Base-by-base conservation (phyloP, 2,113 vertebrate species). In the Hippocampus mohnikei region DNA sequence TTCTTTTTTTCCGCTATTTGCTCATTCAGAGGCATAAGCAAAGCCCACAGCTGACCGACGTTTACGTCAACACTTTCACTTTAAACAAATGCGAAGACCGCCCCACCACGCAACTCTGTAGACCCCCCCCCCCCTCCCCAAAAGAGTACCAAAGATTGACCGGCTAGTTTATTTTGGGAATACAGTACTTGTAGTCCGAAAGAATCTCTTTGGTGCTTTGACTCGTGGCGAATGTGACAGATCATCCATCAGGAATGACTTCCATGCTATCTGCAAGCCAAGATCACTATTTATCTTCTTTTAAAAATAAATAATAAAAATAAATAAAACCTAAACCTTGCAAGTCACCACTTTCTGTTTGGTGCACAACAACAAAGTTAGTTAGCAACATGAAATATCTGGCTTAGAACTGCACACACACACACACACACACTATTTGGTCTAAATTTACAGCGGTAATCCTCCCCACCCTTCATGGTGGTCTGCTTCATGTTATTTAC, bases 61-160 rank as follows among this genome's bases (percentile, higher is more conserved):
- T 68, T 80, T 85, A 70, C 70, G 62, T 85, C 81, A 85, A 2
- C 83, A 67, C 6, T 46, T 65, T 46, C 20, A 25, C 41, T 25
- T 64, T 6, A 13, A 56, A 58, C 5, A 25, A 10, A 10, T 20
- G 21, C 55, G 12, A 44, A 64, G n/a, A 15, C 12, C 2, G 11
- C 13, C 4, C 21, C 55, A 4, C 55, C 21, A 27, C 3, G 13
- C 40, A 23, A 20, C 33, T n/a, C 40, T 23, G 15, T 8, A 37
- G 33, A 37, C 33, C 5, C 33, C 33, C 29, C 33, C 5, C 33
- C 33, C 29, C 29, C 29, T 8, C 55, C 55, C 3, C 55, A 23
- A 27, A 27, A 13, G 5, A 11, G 8, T 8, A 10, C 63, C 42
- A 25, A 25, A 65, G 40, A 42, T n/a, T 9, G 21, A 64, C 15